Evolutionary conservation across 2,888 invertebrate species (phyloP), one percentile per base, ranked within the genome.

Genomic region (Brachypalpus laphriformis): DNA sequence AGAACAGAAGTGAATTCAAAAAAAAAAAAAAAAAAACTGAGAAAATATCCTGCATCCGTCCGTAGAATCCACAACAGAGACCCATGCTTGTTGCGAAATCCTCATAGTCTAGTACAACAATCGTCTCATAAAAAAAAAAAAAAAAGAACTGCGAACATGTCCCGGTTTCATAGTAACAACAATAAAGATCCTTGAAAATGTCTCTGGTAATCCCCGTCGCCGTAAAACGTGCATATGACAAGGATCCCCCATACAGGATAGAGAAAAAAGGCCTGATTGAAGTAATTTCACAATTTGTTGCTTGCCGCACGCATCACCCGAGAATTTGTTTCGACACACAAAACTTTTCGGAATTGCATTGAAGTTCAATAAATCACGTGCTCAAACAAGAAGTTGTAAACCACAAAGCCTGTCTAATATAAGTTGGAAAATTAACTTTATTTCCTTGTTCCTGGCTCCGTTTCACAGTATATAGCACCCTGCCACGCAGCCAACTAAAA

Each of bases 361-460:
- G 40, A 70, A 80, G 78, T 78, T 83, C 80, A 83, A 83, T 80
- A 83, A 80, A 78, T 83, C 80, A 83, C 83, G 83, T 83, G 61
- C 80, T 70, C n/a, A 57, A 70, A 80, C 51, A 70, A 83, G 65
- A 80, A 83, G 83, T 78, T 80, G 63, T 80, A 70, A 74, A 75
- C 78, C 80, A 37, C 61, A 63, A 28, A 31, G 54, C 56, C 75
- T 71, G 74, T 47, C 57, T 80, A 83, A 74, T 80, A 65, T 78
- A 83, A 83, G 80, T 83, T 83, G 11, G 70, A 59, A 74, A 78
- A 80, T 80, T 63, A 83, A 83, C 78, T 83, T 83, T 66, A 70
- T 68, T 59, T 40, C 14, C 40, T 28, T 51, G 66, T 49, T 68
- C 56, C 25, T 54, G 25, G 31, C 31, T 45, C 34, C 14, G 8